A percentile compares a stretch with the other conserved stretches of the same genome.
These are phyloP conservation scores for Carabus problematicus DNA, from an alignment of 2,888 invertebrate genomes.

Conservation along the genomic window DNA sequence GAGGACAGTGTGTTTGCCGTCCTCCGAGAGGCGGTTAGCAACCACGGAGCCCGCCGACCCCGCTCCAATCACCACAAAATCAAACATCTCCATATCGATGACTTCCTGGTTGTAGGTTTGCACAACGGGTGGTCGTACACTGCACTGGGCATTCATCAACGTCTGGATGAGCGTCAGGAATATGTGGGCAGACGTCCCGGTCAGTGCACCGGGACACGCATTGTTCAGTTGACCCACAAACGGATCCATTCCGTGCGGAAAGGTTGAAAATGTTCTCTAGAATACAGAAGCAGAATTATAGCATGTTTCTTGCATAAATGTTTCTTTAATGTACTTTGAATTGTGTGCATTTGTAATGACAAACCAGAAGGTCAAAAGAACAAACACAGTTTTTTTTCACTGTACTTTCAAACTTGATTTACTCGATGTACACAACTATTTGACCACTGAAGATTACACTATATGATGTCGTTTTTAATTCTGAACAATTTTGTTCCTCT, in stretches of 20 bases:
- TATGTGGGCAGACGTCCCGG: constrained; percentile 60
- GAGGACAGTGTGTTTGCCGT: constrained; percentile 60
- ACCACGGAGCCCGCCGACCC: constrained; percentile 65
- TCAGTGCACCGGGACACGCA: constrained; percentile 51
- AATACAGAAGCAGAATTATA: no score
- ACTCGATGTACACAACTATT: no score
- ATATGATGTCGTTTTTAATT: no score
- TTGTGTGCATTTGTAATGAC: no score
- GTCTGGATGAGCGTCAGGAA: constrained; percentile 68
- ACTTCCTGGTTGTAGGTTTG: constrained; percentile 64
- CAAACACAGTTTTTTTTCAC: no score
- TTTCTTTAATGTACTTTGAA: no score
- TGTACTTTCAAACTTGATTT: no score
- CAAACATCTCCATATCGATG: constrained; percentile 54
- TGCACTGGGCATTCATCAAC: constrained; percentile 67
- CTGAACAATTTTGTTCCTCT: no score
- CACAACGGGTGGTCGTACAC: constrained; percentile 65
- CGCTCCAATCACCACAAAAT: constrained; percentile 64
- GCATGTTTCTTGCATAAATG: no score
- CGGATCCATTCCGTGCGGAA: constrained; percentile 26
- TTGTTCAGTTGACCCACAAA: constrained; percentile 18
- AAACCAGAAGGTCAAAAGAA: no score
- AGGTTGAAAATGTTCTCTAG: no score
- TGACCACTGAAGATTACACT: no score
- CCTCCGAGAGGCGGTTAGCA: constrained; percentile 62